Base-by-base conservation (phyloP, 2,888 invertebrate genomes). In the Adineta ricciae region DNA sequence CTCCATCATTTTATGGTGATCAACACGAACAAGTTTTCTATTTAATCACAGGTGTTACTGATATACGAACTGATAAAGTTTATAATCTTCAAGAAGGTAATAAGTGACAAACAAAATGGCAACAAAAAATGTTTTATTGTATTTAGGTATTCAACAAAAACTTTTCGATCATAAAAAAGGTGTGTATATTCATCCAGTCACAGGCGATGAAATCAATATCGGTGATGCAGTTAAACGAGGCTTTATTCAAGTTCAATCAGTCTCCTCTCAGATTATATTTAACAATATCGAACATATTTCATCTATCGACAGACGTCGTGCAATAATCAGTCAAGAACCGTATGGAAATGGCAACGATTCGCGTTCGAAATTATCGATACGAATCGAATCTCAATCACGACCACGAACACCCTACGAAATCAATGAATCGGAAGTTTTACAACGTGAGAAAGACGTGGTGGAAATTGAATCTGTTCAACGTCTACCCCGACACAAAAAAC, bases 111-210 rank as follows among this genome's bases (percentile, higher is more conserved):
- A 64, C 0, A 9, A 3, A 3, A 32, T 11, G 9, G 19, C 3
- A 24, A 32, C 1, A 32, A 64, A 64, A 27, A 32, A 14, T 24
- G 2, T 56, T 56, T n/a, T 56, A 56, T 56, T 8, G 8, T 21
- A 9, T 32, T 72, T 73, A 78, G 73, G 78, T n/a, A 86, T 86
- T 11, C 82, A 84, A 46, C 49, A 83, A 36, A 78, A 84, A 36
- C 46, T 86, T 46, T 86, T 86, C 32, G 84, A 86, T 64, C 84
- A 82, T 64, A 84, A 56, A 38, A 41, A 49, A 54, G 86, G 56
- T 27, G 84, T 84, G 21, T 86, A 86, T 52, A 64, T 86, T 19
- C 84, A 86, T 82, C 86, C 86, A 41, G 38, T 84, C 16, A 86
- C 41, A 32, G 36, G 38, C 4, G 84, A 86, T 41, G 64, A 54